Evolutionary conservation across 2,888 invertebrate species (phyloP), one percentile per base, ranked within the genome.

Genomic region (Drosophila pegasa): DNA sequence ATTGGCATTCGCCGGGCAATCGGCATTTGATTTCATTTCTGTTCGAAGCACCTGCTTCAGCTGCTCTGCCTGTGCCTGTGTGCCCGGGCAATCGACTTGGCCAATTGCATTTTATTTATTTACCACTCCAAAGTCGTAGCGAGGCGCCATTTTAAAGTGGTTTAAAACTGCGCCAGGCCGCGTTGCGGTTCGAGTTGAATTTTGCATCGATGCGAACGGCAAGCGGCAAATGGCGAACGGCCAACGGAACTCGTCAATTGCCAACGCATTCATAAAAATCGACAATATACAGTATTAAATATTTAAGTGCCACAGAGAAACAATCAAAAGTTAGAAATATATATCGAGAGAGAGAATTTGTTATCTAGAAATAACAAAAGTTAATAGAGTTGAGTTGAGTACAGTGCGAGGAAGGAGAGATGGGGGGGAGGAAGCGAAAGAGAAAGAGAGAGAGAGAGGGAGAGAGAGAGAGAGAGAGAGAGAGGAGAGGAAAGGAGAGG

Each of bases 1-100:
- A 80, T 80, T 87, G 71, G 63, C 79, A 64, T 75, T 73, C 62
- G 69, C 31, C 38, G 40, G 63, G 63, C 61, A 45, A 69, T 74
- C 57, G 82, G 82, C 50, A 80, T 80, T 83, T 75, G 86, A 80
- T 82, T 76, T 63, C 75, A 63, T 75, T 79, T 38, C 16, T 38
- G n/a, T 27, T 22, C 8, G 10, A 37, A 27, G 25, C 51, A 40
- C 16, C 37, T 47, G 71, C 35, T 35, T 35, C 47, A 22, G 5
- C n/a, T n/a, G 9, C 33, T 51, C 25, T 54, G 16, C 51, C 37
- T 59, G 55, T 35, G 31, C 48, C 22, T 25, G 45, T 29, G 18
- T n/a, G 14, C 7, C 33, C 9, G 73, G 29, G 16, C 78, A 77
- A 67, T 83, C 78, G 84, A 86, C 75, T 84, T 67, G 66, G 57